Base-by-base conservation (phyloP, 2,888 invertebrate genomes). In the Congeria kusceri region DNA sequence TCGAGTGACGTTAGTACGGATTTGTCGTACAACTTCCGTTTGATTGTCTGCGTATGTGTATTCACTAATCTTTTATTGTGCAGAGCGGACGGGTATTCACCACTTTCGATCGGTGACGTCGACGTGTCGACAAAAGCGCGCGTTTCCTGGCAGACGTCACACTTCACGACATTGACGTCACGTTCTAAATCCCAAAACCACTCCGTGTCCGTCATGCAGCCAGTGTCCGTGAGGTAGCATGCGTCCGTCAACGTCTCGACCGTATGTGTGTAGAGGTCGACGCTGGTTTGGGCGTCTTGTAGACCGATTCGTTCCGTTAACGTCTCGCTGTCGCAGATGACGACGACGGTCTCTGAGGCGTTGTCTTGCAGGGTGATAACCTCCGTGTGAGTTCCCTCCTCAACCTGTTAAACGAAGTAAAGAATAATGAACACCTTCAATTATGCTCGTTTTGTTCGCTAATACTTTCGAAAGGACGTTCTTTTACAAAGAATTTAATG, bases 311-410 rank as follows among this genome's bases (percentile, higher is more conserved):
- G 76, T 28, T 91, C 91, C 0, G 91, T 91, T 15, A 89, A 69
- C 11, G 91, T 91, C 79, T 91, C 91, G 47, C 86, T 88, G 68
- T 91, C 91, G 13, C 88, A 86, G 0, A 88, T 80, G 13, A 84
- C 76, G 9, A 88, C 29, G 0, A 79, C 65, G 0, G 90, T 90
- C 62, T 90, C 91, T 2, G 89, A 87, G 13, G 83, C 83, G 11
- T 76, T 80, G 47, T 90, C 88, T 29, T 88, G 84, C 15, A 71
- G 69, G 15, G 86, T 85, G 27, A 85, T 78, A 25, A 86, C 79
- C 28, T 88, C 87, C 25, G 91, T 91, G 77, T 87, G 81, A 9
- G 90, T 90, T n/a, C 85, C 87, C 63, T 90, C 89, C 62, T 90
- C 90, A 85, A 90, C 88, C 9, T 53, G 25, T 53, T 53, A 1